A percentile compares a stretch with the other conserved stretches of the same genome.
phyloP scores from a whole-genome alignment of 2,113 vertebrate genomes.

The Malurus melanocephalus region DNA sequence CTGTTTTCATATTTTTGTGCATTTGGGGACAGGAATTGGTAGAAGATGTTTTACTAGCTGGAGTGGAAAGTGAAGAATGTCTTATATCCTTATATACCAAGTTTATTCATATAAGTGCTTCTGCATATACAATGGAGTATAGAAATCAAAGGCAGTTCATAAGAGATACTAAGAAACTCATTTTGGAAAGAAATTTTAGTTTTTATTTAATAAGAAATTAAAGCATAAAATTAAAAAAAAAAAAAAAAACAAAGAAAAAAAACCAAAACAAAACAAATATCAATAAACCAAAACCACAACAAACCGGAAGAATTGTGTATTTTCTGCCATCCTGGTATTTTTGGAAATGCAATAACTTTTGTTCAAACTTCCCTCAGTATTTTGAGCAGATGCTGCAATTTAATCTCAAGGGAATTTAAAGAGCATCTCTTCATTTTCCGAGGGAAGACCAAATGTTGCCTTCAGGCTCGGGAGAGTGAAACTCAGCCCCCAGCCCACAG shows the following conservation, averaged over 20 bases:
- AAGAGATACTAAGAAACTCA: not conserved
- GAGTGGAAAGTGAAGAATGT: not conserved
- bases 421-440: not conserved
- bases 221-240: not conserved
- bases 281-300: too few relatives aligned
- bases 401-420: not conserved
- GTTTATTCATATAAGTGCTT: not conserved
- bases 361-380: not conserved
- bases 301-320: not conserved
- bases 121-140: not conserved
- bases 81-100: not conserved
- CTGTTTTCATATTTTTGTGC: not conserved
- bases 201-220: not conserved
- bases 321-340: not conserved
- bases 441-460: not conserved
- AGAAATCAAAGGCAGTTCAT: not conserved
- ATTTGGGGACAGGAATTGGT: not conserved
- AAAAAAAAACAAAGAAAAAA: not conserved
- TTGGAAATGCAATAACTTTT: not conserved
- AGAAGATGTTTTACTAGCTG: not conserved
- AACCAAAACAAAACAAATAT: too few relatives aligned
- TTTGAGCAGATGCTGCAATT: not conserved
- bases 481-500: not conserved
- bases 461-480: not conserved
- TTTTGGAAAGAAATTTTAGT: not conserved